Conservation (phyloP, 2,113 vertebrate species). For the Nestor notabilis region DNA sequence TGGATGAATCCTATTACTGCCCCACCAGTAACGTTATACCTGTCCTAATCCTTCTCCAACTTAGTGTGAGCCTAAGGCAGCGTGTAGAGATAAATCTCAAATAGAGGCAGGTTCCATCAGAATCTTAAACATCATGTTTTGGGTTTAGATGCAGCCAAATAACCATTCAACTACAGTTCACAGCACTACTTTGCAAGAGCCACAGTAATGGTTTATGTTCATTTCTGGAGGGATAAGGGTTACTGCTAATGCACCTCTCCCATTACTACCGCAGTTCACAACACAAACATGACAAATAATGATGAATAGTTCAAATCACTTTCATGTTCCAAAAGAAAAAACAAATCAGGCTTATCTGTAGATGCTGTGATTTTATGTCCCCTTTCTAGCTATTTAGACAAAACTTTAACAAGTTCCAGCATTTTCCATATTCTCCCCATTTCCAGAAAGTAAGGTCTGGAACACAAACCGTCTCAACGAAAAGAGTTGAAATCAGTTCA, state of each 20-base stretch:
- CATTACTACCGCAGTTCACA: neutral
- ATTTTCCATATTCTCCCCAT: neutral
- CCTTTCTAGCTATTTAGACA: neutral
- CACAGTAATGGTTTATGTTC: neutral
- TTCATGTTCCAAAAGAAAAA: neutral
- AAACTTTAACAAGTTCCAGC: neutral
- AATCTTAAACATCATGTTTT: neutral
- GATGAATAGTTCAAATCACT: neutral
- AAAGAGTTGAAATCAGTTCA: neutral
- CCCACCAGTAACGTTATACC: neutral
- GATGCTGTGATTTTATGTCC: neutral
- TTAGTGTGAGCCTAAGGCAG: neutral
- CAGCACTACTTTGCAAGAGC: neutral
- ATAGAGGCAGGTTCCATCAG: neutral
- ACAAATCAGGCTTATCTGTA: neutral
- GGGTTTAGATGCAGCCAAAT: neutral
- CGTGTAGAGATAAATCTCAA: neutral
- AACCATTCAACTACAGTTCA: neutral
- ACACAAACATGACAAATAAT: neutral
- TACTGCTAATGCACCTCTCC: neutral
- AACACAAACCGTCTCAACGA: neutral
- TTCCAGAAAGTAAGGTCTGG: neutral
- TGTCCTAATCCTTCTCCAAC: neutral
- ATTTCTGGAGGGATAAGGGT: neutral
- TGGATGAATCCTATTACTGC: neutral